These are phyloP conservation scores for Dioctria linearis DNA, from an alignment of 2,888 invertebrate genomes.

Conservation along the genomic window DNA sequence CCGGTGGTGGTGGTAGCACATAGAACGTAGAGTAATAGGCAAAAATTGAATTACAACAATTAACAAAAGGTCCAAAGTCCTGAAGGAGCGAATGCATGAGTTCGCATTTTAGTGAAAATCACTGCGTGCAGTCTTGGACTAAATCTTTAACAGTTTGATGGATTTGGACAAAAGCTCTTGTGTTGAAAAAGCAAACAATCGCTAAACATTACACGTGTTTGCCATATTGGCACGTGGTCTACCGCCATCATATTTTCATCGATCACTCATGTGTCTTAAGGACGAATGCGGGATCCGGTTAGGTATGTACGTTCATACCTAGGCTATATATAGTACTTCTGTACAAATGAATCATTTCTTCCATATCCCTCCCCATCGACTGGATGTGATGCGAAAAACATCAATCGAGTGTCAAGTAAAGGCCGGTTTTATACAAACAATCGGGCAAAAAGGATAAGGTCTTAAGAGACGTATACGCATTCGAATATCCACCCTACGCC, in stretches of 20 bases:
- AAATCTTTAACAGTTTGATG: conserved; percentile 53
- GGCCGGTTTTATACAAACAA: conserved; percentile 35
- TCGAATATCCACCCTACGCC: conserved; percentile 25
- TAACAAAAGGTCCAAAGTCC: conserved; percentile 20
- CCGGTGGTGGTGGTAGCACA: background rate
- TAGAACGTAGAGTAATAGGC: conserved; percentile 21
- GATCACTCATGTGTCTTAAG: conserved; percentile 28
- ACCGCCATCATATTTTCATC: conserved; percentile 52
- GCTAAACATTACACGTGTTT: conserved; percentile 49
- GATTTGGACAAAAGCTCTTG: conserved; percentile 44
- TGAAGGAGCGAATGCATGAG: conserved; percentile 26
- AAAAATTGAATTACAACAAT: conserved; percentile 51
- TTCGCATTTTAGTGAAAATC: conserved; percentile 34
- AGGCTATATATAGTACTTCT: no score
- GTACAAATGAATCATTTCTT: conserved; percentile 43
- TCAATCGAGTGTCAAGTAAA: conserved; percentile 21
- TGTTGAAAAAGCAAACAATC: conserved; percentile 34
- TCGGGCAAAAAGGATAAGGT: background rate
- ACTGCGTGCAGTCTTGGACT: conserved; percentile 27
- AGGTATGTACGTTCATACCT: background rate
- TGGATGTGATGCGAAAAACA: conserved; percentile 8
- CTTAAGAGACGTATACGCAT: background rate
- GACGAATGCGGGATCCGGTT: background rate
- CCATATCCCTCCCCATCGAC: background rate
- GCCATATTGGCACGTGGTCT: conserved; percentile 30